Conservation (phyloP, 2,797 vertebrate species). For the Threskiornis aethiopicus region DNA sequence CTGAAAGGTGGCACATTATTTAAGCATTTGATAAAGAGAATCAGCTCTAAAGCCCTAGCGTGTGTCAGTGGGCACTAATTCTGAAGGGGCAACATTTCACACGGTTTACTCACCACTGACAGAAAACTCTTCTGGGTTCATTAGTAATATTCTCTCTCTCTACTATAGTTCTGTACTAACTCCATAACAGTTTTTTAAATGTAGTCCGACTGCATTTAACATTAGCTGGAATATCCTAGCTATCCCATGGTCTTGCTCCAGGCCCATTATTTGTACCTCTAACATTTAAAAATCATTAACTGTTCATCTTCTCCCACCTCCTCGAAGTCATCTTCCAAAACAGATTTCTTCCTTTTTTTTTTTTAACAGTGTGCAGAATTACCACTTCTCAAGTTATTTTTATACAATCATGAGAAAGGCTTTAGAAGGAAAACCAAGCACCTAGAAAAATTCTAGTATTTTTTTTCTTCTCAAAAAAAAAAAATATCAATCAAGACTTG, state of each 20-base stretch:
- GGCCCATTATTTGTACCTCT: not conserved
- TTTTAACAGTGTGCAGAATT: not conserved
- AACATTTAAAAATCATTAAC: not conserved
- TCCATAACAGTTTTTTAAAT: not conserved
- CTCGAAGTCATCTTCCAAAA: not conserved
- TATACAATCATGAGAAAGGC: not conserved
- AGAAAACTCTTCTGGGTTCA: not conserved
- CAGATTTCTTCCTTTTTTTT: not conserved
- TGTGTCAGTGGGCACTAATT: not conserved
- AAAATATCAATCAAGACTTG: not conserved
- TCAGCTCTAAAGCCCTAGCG: not conserved
- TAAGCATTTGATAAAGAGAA: not conserved
- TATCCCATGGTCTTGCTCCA: not conserved
- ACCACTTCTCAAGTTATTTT: slow-evolving; percentile 7
- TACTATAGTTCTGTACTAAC: not conserved
- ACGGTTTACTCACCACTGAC: accelerated
- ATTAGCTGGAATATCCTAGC: not conserved
- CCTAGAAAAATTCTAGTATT: not conserved
- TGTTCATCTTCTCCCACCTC: not conserved
- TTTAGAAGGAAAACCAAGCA: not conserved
- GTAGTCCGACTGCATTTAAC: not conserved
- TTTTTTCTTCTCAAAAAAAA: not conserved
- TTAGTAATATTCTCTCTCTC: not conserved
- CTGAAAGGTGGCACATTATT: not conserved
- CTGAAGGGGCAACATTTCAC: not conserved